A percentile compares a stretch with the other conserved stretches of the same genome.
These are phyloP conservation scores for Pomacea maculata DNA, from an alignment of 1,140 invertebrate species.

Conservation along the genomic window DNA sequence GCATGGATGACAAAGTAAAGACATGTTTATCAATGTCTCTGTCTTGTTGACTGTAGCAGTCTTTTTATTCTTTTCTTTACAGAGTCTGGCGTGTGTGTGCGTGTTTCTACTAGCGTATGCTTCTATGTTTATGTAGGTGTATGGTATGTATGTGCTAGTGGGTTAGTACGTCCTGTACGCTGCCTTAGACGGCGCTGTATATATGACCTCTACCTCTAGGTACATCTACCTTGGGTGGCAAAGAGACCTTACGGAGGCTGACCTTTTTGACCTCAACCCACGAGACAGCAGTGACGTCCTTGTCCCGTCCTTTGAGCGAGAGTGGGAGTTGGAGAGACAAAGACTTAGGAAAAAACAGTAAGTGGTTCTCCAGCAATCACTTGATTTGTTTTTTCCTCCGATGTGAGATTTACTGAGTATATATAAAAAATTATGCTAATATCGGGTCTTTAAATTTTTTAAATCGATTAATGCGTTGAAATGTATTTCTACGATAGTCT, in stretches of 20 bases:
- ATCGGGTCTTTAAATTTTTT: too few relatives aligned
- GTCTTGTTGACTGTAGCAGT: too few relatives aligned
- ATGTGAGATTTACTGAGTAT: too few relatives aligned
- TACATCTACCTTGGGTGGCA: constrained; percentile 82
- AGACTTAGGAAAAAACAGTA: constrained; percentile 21
- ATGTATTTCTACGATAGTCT: background rate
- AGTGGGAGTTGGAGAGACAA: constrained; percentile 74
- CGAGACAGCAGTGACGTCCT: constrained; percentile 83
- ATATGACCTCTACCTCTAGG: constrained; percentile 29
- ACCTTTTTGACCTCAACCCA: constrained; percentile 90
- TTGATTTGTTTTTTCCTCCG: background rate
- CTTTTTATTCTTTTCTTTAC: too few relatives aligned
- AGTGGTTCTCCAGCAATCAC: background rate
- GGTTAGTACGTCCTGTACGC: too few relatives aligned
- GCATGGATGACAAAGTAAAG: constrained; percentile 84
- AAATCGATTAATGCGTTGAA: background rate
- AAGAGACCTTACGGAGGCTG: constrained; percentile 81
- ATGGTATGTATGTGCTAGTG: background rate
- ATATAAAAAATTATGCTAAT: too few relatives aligned
- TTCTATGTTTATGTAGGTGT: background rate
- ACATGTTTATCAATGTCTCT: too few relatives aligned
- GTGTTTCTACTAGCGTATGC: background rate
- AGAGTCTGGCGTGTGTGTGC: too few relatives aligned
- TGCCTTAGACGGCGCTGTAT: too few relatives aligned
- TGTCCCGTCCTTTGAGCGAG: constrained; percentile 84